Base-by-base conservation (phyloP, 2,797 vertebrate genomes). In the Ispidina lecontei region DNA sequence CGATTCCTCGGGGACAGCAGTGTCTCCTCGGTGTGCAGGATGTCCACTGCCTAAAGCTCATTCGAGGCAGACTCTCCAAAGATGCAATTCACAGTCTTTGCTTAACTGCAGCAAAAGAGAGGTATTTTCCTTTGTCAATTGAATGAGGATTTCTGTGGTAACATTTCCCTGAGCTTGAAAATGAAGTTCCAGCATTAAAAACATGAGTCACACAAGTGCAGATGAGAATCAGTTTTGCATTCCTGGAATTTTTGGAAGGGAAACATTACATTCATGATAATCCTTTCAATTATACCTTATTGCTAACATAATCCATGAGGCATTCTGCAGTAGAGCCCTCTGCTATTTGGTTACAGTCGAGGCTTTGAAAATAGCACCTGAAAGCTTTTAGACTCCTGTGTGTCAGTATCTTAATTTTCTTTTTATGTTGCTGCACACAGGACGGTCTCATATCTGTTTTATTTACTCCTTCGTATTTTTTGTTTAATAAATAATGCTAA, bases 161-260 rank as follows among this genome's bases (percentile, higher is more conserved):
- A 92, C 60, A 64, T 93, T 97, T 97, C 77, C 88, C 74, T 55
- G 87, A 93, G 92, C 80, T 91, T 86, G 75, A 96, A 96, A 97
- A 97, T 96, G 96, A 96, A 96, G 89, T 96, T 97, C 87, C 90
- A 94, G 92, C 93, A 96, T 97, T 97, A 97, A 97, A 97, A 96
- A 64, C 91, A 69, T 96, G 97, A 98, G 96, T 97, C 97, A 97
- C 47, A 21, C 29, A 90, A 90, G 87, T 90, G 86, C 96, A 94
- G 96, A 97, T 84, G 97, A 97, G 96, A 97, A 91, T 89, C 59
- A 76, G 94, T 95, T 90, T 77, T 95, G 93, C 91, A 91, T 97
- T 97, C 97, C 96, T 97, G 71, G 89, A 96, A 97, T 97, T 96
- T 97, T 97, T 97, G 97, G 94, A 97, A 96, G 95, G 94, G 94